A percentile compares a stretch with the other conserved stretches of the same genome.
phyloP scores from a whole-genome alignment of 2,888 invertebrate species.

The Agrotis ipsilon region DNA sequence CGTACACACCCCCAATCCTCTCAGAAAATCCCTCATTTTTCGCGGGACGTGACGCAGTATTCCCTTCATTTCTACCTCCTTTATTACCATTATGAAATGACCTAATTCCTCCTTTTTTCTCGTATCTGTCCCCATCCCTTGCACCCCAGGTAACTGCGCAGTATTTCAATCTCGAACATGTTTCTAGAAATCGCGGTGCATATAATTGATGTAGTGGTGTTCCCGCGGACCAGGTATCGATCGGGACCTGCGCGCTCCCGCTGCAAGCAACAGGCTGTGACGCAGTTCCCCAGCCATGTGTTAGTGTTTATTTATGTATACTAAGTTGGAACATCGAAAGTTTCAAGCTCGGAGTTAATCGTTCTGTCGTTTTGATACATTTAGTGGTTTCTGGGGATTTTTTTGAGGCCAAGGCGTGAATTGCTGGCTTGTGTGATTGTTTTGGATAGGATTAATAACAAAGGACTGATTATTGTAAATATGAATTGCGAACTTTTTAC shows the following conservation, averaged over 20 bases:
- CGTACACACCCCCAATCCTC: slow-evolving; percentile 2
- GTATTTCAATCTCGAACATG: slow-evolving; percentile 51
- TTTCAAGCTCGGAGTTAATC: slow-evolving; percentile 11
- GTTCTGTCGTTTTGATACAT: slow-evolving; percentile 10
- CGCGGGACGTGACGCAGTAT: background rate
- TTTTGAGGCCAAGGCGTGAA: background rate
- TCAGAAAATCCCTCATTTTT: slow-evolving; percentile 1
- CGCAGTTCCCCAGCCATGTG: slow-evolving; percentile 71
- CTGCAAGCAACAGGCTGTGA: slow-evolving; percentile 78
- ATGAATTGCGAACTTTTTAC: background rate
- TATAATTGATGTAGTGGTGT: slow-evolving; percentile 69
- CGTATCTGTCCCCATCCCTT: slow-evolving; percentile 15
- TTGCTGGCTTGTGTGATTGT: no score
- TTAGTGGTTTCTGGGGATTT: background rate
- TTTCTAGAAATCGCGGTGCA: slow-evolving; percentile 66
- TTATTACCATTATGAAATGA: slow-evolving; percentile 11
- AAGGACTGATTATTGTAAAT: background rate
- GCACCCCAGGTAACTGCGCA: slow-evolving; percentile 56
- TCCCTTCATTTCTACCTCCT: background rate
- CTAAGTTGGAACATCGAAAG: slow-evolving; percentile 20
- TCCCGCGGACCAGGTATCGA: slow-evolving; percentile 74
- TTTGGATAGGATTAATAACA: background rate
- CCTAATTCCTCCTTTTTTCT: slow-evolving; percentile 14
- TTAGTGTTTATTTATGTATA: slow-evolving; percentile 58
- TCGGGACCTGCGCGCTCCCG: slow-evolving; percentile 79